Evolutionary conservation across 1,140 invertebrate species (phyloP), one percentile per base, ranked within the genome.

Genomic region (Heterodera carotae): DNA sequence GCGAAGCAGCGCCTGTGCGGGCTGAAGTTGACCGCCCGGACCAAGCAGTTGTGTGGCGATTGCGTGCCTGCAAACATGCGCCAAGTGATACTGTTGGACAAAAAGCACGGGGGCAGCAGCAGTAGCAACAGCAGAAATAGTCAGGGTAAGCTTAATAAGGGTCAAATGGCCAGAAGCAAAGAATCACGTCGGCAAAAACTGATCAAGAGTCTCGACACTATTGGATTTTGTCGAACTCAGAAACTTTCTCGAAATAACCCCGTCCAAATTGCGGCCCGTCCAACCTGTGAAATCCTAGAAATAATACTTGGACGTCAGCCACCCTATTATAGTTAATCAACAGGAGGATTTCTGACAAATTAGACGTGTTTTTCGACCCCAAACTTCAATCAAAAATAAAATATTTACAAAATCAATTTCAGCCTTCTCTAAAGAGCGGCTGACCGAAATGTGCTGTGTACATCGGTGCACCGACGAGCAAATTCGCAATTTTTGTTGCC

Each of bases 391-490:
- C 22, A 22, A 18, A 53, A 53, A 4, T 53, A 22, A 53, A 15
- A 12, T 53, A 22, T 15, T 53, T 22, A 18, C 18, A 22, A 22
- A 39, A 8, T 39, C 12, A 0, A 1, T 53, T 53, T 15, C 18
- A 53, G 48, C 48, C 22, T 56, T 56, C 34, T 74, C 72, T 27
- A 59, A 56, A 36, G 72, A 74, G 25, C 72, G 72, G 59, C 15
- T 74, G 3, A 74, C 72, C 34, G 56, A 74, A 62, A 74, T 74
- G 72, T 74, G 72, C 72, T 74, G 72, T 22, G 72, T 62, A 12
- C 59, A 62, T 25, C 72, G 72, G 27, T 74, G 72, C 29, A 74
- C 48, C 2, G 72, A 74, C 27, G 72, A 64, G 27, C 62, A 66
- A 66, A 66, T 66, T 34, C 62, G 62, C 62, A 66, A 22, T 34